Conservation (phyloP, 2,797 vertebrate genomes). For the Pelodytes ibericus region DNA sequence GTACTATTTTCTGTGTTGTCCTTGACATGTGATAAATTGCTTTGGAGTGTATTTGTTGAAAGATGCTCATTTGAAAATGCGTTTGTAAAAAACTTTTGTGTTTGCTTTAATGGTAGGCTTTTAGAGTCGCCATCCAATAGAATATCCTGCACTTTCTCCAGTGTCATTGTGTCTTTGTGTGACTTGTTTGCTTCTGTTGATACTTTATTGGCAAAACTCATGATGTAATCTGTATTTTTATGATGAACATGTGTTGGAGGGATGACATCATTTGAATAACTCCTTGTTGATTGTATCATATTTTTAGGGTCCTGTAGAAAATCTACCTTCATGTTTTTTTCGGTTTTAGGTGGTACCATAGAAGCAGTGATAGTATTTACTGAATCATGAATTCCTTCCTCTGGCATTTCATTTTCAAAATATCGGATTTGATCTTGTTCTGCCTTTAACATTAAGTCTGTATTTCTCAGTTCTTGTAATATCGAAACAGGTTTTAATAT, state of each 20-base stretch:
- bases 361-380: not conserved
- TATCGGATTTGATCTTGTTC: not conserved
- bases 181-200: no score
- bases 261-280: no score
- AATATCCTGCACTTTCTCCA: no score
- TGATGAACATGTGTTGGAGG: no score
- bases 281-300: no score
- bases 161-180: not conserved
- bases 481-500: not conserved
- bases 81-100: not conserved
- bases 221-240: no score
- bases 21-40: not conserved
- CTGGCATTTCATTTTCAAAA: not conserved
- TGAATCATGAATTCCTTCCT: not conserved
- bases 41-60: no score
- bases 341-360: no score
- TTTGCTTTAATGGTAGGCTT: not conserved
- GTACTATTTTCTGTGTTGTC: not conserved
- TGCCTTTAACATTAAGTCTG: not conserved
- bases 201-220: no score
- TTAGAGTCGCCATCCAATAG: no score
- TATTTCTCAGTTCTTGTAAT: not conserved
- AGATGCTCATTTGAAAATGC: not conserved
- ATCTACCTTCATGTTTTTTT: no score
- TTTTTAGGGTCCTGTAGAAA: no score